Evolutionary conservation across 2,797 vertebrate genomes (phyloP).

Genomic region (Crotalus adamanteus): DNA sequence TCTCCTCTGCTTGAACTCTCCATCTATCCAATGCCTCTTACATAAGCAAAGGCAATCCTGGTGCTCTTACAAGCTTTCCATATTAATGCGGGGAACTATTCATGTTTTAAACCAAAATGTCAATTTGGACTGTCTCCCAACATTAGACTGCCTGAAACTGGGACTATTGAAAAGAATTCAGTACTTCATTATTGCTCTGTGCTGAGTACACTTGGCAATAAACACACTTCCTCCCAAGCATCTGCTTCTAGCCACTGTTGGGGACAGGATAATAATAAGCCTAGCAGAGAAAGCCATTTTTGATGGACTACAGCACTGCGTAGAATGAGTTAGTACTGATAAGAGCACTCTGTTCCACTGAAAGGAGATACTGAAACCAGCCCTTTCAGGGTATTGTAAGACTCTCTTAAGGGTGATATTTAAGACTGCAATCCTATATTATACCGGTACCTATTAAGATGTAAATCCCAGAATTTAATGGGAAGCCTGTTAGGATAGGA

Average conservation of each 20-base stretch:
- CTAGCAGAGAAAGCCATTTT: background rate
- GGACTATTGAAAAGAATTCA: conserved; percentile 5
- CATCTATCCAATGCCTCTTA: background rate
- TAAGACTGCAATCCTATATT: background rate
- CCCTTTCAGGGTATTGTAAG: background rate
- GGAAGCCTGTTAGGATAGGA: background rate
- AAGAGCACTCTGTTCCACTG: background rate
- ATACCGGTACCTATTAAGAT: background rate
- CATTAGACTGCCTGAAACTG: background rate
- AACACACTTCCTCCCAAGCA: background rate
- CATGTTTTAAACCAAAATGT: conserved; percentile 13
- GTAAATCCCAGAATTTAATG: background rate
- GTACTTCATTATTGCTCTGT: conserved; percentile 12
- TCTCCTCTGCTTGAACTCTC: background rate
- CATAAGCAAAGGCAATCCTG: background rate
- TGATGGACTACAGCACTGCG: background rate
- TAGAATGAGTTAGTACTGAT: background rate
- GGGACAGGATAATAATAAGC: conserved; percentile 10
- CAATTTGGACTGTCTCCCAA: conserved; percentile 1
- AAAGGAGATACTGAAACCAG: background rate
- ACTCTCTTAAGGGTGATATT: background rate
- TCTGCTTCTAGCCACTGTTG: conserved; percentile 4
- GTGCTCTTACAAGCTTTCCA: background rate
- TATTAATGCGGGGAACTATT: background rate
- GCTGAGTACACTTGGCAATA: conserved; percentile 3